Evolutionary conservation across 2,113 vertebrate genomes (phyloP).

Genomic region (Onychostoma macrolepis): DNA sequence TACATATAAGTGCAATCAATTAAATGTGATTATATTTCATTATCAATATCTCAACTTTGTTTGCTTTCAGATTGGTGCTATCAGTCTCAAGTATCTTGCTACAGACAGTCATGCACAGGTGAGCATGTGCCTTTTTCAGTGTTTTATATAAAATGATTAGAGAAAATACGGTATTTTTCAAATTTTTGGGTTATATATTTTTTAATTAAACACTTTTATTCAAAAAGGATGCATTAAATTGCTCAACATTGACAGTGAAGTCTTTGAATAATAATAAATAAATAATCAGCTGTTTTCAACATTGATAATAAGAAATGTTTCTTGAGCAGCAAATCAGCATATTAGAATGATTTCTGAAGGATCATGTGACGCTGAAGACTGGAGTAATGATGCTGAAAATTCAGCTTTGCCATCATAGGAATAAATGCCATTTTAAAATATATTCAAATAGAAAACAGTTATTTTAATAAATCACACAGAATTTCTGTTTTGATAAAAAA

Average conservation of each 20-base stretch:
- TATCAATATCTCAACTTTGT: background rate
- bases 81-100: constrained; percentile 64
- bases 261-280: too few species aligned
- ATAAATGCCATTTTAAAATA: too few species aligned
- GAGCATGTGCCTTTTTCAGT: background rate
- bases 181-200: background rate
- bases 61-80: constrained; percentile 72
- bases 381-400: too few species aligned
- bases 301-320: too few species aligned
- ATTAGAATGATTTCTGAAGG: background rate
- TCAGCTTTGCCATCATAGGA: too few species aligned
- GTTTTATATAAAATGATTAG: background rate
- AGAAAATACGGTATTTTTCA: background rate
- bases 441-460: too few species aligned
- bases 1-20: background rate
- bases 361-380: background rate
- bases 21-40: background rate
- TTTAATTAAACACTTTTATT: too few species aligned
- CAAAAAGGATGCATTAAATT: too few species aligned
- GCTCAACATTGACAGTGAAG: too few species aligned
- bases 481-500: background rate
- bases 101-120: constrained; percentile 60
- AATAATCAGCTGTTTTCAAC: too few species aligned
- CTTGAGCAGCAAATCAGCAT: background rate
- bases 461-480: too few species aligned